phyloP scores from a whole-genome alignment of 2,797 vertebrate species.

The Myotis vivesi region DNA sequence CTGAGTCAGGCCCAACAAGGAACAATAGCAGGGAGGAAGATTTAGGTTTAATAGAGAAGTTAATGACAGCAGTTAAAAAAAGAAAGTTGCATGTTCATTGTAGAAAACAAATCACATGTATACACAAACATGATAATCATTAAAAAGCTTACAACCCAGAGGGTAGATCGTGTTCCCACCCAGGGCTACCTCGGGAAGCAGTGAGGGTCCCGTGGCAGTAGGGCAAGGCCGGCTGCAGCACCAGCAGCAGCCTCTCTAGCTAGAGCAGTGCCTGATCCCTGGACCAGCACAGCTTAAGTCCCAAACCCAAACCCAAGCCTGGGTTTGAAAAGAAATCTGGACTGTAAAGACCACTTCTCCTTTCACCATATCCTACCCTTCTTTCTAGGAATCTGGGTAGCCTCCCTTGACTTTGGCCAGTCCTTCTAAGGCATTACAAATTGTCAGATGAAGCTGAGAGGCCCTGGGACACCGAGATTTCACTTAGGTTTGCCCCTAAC shows the following conservation, averaged over 20 bases:
- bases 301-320: not conserved
- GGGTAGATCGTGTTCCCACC: not conserved
- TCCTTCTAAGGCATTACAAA: not conserved
- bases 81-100: not conserved
- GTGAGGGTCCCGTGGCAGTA: not conserved
- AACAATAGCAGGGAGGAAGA: not conserved
- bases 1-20: not conserved
- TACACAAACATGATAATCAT: not conserved
- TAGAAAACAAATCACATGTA: not conserved
- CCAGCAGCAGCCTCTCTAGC: not conserved
- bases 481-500: not conserved
- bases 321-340: not conserved
- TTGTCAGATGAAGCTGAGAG: not conserved
- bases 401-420: not conserved
- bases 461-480: not conserved
- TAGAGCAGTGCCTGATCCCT: not conserved
- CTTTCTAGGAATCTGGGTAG: not conserved
- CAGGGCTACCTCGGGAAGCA: not conserved
- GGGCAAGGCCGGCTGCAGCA: accelerated
- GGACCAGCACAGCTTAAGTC: not conserved
- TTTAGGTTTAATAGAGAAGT: not conserved
- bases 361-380: not conserved
- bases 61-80: not conserved
- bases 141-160: not conserved
- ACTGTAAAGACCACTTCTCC: not conserved